A percentile compares a stretch with the other conserved stretches of the same genome.
Evolutionary conservation across 2,797 vertebrate species (phyloP).

Genomic region (Phrynocephalus forsythii): DNA sequence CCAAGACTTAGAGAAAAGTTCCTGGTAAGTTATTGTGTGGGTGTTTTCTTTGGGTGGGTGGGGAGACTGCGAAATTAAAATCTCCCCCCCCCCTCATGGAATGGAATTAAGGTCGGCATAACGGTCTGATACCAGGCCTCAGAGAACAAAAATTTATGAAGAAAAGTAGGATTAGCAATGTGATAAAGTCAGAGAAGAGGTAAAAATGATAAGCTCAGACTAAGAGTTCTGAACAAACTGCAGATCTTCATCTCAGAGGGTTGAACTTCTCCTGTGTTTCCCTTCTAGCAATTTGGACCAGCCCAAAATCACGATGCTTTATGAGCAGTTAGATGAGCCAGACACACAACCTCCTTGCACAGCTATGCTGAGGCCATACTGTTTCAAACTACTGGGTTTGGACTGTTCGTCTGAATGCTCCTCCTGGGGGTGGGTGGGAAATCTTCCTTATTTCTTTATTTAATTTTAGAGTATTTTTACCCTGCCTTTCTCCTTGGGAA

Average conservation of each 20-base stretch:
- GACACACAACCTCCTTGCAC: no score
- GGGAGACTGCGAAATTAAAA: constrained; percentile 81
- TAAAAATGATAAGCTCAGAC: background rate
- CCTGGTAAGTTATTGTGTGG: constrained; percentile 74
- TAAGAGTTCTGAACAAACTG: background rate
- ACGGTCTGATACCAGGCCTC: constrained; percentile 57
- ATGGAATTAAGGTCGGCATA: constrained; percentile 68
- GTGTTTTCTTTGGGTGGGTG: constrained; percentile 39
- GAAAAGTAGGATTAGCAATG: constrained; percentile 73
- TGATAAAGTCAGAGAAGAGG: constrained; percentile 63
- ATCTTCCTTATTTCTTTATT: no score
- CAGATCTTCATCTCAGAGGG: background rate
- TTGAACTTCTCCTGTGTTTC: background rate
- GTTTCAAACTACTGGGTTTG: background rate
- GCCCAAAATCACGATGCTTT: background rate
- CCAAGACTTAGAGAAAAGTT: constrained; percentile 71
- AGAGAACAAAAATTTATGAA: constrained; percentile 72
- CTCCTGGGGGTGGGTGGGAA: no score
- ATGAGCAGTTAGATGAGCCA: background rate
- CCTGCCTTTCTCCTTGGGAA: no score
- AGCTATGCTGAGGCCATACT: background rate
- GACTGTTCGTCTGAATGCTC: no score
- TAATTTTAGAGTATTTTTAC: no score
- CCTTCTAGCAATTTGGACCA: background rate
- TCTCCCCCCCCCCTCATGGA: constrained; percentile 74